Percentiles rank a stretch among this genome's conserved stretches.
Evolutionary conservation across 2,888 invertebrate genomes (phyloP).

Genomic region (Plemyria rubiginata): DNA sequence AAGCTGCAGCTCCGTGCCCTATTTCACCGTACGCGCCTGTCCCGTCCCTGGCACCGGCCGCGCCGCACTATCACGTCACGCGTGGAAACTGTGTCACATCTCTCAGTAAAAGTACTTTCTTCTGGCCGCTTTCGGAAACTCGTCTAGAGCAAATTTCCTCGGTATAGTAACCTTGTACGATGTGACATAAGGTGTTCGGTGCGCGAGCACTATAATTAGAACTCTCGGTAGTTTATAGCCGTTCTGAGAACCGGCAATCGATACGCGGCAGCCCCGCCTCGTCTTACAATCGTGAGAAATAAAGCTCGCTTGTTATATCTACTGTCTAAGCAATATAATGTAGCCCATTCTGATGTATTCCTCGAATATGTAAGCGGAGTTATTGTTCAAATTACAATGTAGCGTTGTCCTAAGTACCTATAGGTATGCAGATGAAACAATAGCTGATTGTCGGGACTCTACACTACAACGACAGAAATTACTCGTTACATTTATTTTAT

Average conservation of each 20-base stretch:
- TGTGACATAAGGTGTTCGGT: constrained; percentile 70
- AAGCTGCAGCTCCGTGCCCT: constrained; percentile 48
- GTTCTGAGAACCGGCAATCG: constrained; percentile 65
- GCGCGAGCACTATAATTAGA: constrained; percentile 72
- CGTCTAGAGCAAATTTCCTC: constrained; percentile 76
- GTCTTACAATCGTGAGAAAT: constrained; percentile 52
- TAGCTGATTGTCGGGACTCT: constrained; percentile 30
- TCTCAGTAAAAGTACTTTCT: constrained; percentile 84
- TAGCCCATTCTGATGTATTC: constrained; percentile 35
- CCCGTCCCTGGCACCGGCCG: constrained; percentile 38
- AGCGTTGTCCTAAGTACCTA: constrained; percentile 22
- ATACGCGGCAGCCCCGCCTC: constrained; percentile 52
- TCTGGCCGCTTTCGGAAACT: constrained; percentile 82
- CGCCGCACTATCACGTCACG: constrained; percentile 43
- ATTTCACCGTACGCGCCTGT: constrained; percentile 35
- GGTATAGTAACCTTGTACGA: constrained; percentile 74
- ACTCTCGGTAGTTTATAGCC: constrained; percentile 58
- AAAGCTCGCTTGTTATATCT: constrained; percentile 41
- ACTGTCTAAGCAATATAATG: constrained; percentile 36
- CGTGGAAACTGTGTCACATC: constrained; percentile 83
- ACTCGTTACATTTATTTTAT: constrained; percentile 16
- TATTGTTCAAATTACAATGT: constrained; percentile 36
- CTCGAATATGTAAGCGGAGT: constrained; percentile 35
- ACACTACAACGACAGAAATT: constrained; percentile 13
- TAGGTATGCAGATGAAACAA: constrained; percentile 25